Base-by-base conservation (phyloP, 2,888 invertebrate species). In the Synergus laeviventris region DNA sequence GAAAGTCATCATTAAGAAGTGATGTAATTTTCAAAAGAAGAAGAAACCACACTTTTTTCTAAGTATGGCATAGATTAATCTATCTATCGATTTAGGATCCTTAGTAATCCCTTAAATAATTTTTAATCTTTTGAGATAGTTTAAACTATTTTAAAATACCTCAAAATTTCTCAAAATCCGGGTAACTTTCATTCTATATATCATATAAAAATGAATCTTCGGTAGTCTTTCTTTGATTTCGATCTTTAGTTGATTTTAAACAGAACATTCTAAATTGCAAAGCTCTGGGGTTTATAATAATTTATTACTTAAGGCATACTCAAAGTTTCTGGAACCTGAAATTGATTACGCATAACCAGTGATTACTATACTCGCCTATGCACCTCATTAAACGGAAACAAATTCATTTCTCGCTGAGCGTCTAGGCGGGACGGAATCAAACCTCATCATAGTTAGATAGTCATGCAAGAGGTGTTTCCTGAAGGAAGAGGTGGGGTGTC, bases 381-480 rank as follows among this genome's bases (percentile, higher is more conserved):
- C 49, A 18, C n/a, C 49, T 70, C 31, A 70, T 70, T 70, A 70
- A 70, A 70, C 5, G 36, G 36, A 36, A 70, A 70, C 70, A 31
- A 70, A 70, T 70, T 49, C 11, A 49, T 70, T 70, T 70, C 70
- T 70, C 24, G 31, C 49, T 18, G 70, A 36, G 36, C 11, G n/a
- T 54, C 66, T 16, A 18, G 45, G 45, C 31, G 49, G 31, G 31
- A 18, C 49, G 70, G 70, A 70, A 70, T 45, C 70, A 70, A 70
- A 70, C 49, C 36, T 49, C 49, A 70, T 49, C 45, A 70, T 54
- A 70, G 45, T 18, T 36, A 76, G 79, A 77, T 78, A 79, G 81
- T 81, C 79, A 80, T 78, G 78, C 77, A 78, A 78, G 79, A 80
- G 80, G 79, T 79, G 79, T 75, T 80, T 62, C 31, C 61, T 77